Conservation (phyloP, 2,888 invertebrate species). For the Eledone cirrhosa region DNA sequence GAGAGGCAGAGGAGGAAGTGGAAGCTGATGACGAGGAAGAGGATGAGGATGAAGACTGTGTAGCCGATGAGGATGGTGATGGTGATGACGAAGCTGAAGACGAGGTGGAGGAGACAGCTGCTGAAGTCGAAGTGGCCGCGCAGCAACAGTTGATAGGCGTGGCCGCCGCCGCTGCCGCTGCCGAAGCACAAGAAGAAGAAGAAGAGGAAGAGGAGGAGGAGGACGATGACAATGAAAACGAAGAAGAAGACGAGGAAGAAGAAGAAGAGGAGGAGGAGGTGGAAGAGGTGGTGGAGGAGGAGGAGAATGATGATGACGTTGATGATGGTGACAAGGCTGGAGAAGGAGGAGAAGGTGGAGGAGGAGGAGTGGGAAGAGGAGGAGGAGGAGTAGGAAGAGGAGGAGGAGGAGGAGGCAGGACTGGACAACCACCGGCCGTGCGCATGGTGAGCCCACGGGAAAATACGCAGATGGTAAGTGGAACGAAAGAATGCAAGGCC, state of each 20-base stretch:
- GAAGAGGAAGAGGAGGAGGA: background rate
- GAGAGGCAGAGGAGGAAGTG: conserved; percentile 27
- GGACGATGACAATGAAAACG: background rate
- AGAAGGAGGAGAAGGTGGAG: conserved; percentile 20
- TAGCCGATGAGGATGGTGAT: conserved; percentile 31
- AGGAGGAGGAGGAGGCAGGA: conserved; percentile 30
- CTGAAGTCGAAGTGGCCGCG: conserved; percentile 10
- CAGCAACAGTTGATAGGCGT: background rate
- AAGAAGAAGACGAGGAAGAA: conserved; percentile 19
- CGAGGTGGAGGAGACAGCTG: conserved; percentile 26
- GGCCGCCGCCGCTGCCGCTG: background rate
- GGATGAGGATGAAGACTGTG: conserved; percentile 26
- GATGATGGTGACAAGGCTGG: conserved; percentile 21
- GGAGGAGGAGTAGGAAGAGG: conserved; percentile 32
- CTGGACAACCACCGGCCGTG: conserved; percentile 37
- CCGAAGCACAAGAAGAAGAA: conserved; percentile 20
- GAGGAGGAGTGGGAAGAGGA: conserved; percentile 30
- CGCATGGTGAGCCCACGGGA: conserved; percentile 35
- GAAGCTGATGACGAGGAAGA: background rate
- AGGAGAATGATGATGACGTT: background rate
- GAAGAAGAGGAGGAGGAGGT: conserved; percentile 33
- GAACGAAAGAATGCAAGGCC: conserved; percentile 9
- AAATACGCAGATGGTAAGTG: conserved; percentile 40
- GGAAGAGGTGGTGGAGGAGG: too few relatives aligned
- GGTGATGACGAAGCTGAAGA: conserved; percentile 32